These are phyloP conservation scores for Oceanodroma tethys DNA, from an alignment of 2,113 vertebrate genomes.

Conservation along the genomic window DNA sequence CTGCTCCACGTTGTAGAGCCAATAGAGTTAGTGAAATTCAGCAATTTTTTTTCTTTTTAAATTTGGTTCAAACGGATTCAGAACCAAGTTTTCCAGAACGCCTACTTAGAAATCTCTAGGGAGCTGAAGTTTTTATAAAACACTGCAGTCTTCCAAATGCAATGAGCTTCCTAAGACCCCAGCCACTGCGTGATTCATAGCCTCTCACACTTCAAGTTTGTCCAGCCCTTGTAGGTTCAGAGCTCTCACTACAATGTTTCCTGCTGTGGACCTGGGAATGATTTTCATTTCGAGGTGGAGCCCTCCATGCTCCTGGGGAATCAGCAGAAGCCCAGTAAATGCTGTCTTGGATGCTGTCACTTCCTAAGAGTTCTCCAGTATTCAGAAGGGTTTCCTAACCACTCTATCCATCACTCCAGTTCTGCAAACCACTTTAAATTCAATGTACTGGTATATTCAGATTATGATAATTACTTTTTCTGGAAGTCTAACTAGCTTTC, in stretches of 20 bases:
- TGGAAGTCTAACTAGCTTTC: not conserved
- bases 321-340: not conserved
- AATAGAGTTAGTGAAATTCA: not conserved
- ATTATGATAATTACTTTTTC: not conserved
- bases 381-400: not conserved
- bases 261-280: not conserved
- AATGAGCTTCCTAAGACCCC: not conserved
- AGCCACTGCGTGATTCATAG: not conserved
- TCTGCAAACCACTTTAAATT: not conserved
- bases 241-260: not conserved
- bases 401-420: not conserved
- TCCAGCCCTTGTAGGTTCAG: not conserved
- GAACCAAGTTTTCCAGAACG: not conserved
- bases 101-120: not conserved
- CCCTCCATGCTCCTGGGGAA: not conserved
- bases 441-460: not conserved
- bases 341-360: not conserved
- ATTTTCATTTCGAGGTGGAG: not conserved
- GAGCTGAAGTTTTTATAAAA: not conserved
- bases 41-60: not conserved
- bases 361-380: not conserved
- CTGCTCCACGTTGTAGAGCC: fast-evolving
- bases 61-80: not conserved
- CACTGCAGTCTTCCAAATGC: not conserved
- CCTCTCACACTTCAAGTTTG: not conserved